phyloP scores from a whole-genome alignment of 2,113 vertebrate genomes.

The Hippolais icterina region DNA sequence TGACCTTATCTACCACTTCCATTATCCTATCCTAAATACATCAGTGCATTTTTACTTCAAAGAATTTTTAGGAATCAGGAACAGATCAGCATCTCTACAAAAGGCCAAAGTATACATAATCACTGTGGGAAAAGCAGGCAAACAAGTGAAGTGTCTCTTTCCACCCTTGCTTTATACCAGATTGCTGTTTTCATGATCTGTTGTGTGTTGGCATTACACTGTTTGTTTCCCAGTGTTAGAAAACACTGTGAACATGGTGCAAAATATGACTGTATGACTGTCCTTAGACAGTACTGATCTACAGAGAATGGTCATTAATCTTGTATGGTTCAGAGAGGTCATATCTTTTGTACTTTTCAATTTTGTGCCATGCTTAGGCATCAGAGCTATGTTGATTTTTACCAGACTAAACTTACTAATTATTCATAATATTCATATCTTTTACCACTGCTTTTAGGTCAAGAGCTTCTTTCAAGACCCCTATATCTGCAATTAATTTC shows the following conservation, averaged over 20 bases:
- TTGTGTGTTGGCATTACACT: neutral
- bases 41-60: neutral
- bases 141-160: neutral
- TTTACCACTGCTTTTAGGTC: neutral
- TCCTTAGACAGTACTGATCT: neutral
- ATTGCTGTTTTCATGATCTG: neutral
- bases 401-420: neutral
- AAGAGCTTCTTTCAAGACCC: neutral
- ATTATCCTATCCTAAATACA: neutral
- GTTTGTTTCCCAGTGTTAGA: neutral
- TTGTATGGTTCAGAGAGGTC: neutral
- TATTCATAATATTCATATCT: neutral
- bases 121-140: neutral
- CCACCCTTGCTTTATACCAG: neutral
- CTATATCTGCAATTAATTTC: neutral
- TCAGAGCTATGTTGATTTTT: neutral
- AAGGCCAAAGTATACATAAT: neutral
- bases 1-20: neutral
- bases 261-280: neutral
- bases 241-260: neutral
- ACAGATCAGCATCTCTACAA: neutral
- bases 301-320: neutral
- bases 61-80: neutral
- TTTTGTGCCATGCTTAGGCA: neutral
- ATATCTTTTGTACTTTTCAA: neutral